phyloP scores from a whole-genome alignment of 1,140 invertebrate species.

The Drosophila willistoni region DNA sequence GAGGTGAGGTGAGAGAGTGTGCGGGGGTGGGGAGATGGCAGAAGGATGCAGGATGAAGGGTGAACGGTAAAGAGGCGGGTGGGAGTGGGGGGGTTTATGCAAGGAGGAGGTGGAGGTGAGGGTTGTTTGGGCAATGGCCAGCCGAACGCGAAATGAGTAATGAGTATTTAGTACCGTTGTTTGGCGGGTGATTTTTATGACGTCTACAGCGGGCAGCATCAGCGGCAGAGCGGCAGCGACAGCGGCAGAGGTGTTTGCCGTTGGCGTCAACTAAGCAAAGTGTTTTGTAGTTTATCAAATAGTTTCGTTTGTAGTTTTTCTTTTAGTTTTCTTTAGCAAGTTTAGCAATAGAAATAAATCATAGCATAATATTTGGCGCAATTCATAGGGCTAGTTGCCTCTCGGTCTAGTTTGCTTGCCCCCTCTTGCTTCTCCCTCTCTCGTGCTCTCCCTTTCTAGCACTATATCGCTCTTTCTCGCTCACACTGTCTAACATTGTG shows the following conservation, averaged over 20 bases:
- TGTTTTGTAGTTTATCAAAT: not conserved
- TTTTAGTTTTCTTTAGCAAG: not conserved
- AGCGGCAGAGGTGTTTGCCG: not conserved
- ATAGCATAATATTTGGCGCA: constrained; percentile 60
- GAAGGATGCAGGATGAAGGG: too few species aligned
- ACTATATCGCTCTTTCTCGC: not conserved
- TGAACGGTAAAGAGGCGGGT: not conserved
- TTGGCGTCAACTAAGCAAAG: not conserved
- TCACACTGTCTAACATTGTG: constrained; percentile 18
- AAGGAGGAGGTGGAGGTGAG: not conserved
- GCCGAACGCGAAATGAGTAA: constrained; percentile 54
- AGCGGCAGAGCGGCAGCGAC: not conserved
- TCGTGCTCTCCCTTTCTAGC: not conserved
- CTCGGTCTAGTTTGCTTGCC: too few species aligned
- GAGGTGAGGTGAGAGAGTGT: constrained; percentile 2
- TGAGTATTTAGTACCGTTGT: constrained; percentile 57
- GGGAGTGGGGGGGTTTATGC: not conserved
- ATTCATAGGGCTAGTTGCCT: not conserved
- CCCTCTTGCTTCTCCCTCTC: too few species aligned
- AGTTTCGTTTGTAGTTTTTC: not conserved
- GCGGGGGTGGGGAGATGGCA: constrained; percentile 30
- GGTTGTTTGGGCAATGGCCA: constrained; percentile 15
- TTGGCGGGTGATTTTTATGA: constrained; percentile 52
- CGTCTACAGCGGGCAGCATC: constrained; percentile 6
- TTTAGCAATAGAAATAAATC: constrained; percentile 23